Evolutionary conservation across 2,888 invertebrate species (phyloP).

Genomic region (Tromatobia lineatoria): DNA sequence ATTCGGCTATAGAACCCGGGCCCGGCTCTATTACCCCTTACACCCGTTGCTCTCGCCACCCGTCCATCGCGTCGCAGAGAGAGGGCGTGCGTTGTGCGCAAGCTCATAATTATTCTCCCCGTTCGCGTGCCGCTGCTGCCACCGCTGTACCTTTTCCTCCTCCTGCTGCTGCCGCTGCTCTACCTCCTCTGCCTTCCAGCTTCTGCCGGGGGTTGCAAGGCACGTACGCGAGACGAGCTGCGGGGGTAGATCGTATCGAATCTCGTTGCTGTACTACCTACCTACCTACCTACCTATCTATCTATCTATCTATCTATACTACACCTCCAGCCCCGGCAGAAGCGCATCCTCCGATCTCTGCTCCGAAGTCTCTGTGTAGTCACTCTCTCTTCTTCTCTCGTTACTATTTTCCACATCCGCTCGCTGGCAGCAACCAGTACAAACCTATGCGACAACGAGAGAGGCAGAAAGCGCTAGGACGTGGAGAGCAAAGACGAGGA

Average conservation of each 20-base stretch:
- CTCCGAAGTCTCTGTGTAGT: slow-evolving; percentile 10
- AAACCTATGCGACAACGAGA: slow-evolving; percentile 52
- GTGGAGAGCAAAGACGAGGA: neutral
- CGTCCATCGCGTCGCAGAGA: slow-evolving; percentile 30
- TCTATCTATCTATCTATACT: slow-evolving; percentile 41
- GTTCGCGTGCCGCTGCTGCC: slow-evolving; percentile 73
- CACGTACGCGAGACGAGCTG: slow-evolving; percentile 66
- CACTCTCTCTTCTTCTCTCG: slow-evolving; percentile 61
- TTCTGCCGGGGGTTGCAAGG: slow-evolving; percentile 58
- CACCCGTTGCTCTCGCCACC: slow-evolving; percentile 53
- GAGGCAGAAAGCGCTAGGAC: slow-evolving; percentile 1
- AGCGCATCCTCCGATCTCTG: slow-evolving; percentile 59
- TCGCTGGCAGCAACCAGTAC: slow-evolving; percentile 36
- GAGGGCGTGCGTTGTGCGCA: slow-evolving; percentile 80
- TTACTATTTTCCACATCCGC: slow-evolving; percentile 64
- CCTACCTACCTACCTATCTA: slow-evolving; percentile 39
- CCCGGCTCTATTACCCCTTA: slow-evolving; percentile 80
- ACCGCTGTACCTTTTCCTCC: slow-evolving; percentile 27
- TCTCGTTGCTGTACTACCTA: slow-evolving; percentile 50
- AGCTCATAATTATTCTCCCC: slow-evolving; percentile 84
- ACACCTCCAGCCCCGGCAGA: slow-evolving; percentile 35
- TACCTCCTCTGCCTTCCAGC: slow-evolving; percentile 33
- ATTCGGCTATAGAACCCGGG: slow-evolving; percentile 79
- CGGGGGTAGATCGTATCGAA: slow-evolving; percentile 64
- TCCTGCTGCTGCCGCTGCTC: slow-evolving; percentile 8